Evolutionary conservation across 2,113 vertebrate genomes (phyloP).

Genomic region (Serilophus lunatus): DNA sequence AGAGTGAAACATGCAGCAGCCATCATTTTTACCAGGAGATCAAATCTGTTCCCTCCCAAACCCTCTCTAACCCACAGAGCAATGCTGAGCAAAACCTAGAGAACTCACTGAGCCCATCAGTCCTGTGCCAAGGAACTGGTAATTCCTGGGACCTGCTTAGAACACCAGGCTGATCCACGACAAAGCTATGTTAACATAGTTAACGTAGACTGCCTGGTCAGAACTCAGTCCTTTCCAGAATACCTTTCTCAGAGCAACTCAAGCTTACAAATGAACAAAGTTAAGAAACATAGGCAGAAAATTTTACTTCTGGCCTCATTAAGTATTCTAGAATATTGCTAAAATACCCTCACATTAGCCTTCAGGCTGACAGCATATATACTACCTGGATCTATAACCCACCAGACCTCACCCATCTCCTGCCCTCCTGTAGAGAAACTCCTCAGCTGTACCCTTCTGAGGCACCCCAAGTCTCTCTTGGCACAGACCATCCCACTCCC

Average conservation of each 20-base stretch:
- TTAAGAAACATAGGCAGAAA: not conserved
- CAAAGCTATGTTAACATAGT: not conserved
- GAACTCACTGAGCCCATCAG: not conserved
- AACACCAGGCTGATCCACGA: not conserved
- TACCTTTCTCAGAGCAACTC: not conserved
- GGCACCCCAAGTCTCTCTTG: not conserved
- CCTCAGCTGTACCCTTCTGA: not conserved
- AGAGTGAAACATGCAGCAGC: not conserved
- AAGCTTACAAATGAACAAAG: not conserved
- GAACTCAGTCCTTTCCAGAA: not conserved
- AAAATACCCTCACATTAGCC: not conserved
- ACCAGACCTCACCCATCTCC: not conserved
- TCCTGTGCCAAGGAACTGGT: not conserved
- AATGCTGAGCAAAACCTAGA: not conserved
- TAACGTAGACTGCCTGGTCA: not conserved
- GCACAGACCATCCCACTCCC: not conserved
- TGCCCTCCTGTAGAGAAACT: not conserved
- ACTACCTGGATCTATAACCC: not conserved
- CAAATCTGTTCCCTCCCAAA: not conserved
- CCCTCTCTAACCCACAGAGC: not conserved
- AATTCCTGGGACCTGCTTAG: not conserved
- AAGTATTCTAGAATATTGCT: not conserved
- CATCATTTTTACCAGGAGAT: not conserved
- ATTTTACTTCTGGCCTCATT: not conserved
- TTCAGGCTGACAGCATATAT: not conserved